Evolutionary conservation across 2,797 vertebrate species (phyloP), one percentile per base, ranked within the genome.

Genomic region (Babyrousa celebensis): DNA sequence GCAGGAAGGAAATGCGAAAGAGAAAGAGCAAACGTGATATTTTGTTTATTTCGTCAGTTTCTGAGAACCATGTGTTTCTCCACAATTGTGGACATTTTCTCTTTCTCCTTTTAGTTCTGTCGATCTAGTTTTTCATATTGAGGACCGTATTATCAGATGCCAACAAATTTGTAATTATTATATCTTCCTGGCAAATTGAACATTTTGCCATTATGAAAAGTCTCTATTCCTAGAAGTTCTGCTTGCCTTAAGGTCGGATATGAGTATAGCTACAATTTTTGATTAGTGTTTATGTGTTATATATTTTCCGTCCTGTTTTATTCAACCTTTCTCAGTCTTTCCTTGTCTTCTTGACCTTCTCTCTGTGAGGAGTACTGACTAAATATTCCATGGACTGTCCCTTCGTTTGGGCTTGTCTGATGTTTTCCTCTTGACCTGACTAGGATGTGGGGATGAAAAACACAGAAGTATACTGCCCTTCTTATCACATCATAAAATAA

Each of bases 81-180:
- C 67, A 43, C 20, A 25, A 72, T 56, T 36, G 11, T 54, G 8
- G 43, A 40, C 25, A 56, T 40, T 72, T 25, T 36, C 67, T 56
- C 15, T 40, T 65, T 63, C 32, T 82, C 27, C 52, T 60, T 79
- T 60, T 43, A 67, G 14, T 63, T 70, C n/a, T 71, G 10, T 68
- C n/a, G 56, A 32, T 94, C 54, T 74, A 67, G 77, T 32, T 74
- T 94, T 74, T 83, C 80, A 75, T 16, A 8, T 94, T 82, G 68
- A 74, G 77, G 36, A 58, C 18, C 7, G 40, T 67, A 17, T 79
- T 87, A 71, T 43, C n/a, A 90, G 74, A 23, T 62, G 58, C 25
- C 36, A 43, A 83, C 40, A 89, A 36, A 70, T 60, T 77, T 89
- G 75, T 40, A 75, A 75, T 83, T 43, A 40, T 62, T 88, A 3